Conservation (phyloP, 2,888 invertebrate species). For the Myopa testacea region DNA sequence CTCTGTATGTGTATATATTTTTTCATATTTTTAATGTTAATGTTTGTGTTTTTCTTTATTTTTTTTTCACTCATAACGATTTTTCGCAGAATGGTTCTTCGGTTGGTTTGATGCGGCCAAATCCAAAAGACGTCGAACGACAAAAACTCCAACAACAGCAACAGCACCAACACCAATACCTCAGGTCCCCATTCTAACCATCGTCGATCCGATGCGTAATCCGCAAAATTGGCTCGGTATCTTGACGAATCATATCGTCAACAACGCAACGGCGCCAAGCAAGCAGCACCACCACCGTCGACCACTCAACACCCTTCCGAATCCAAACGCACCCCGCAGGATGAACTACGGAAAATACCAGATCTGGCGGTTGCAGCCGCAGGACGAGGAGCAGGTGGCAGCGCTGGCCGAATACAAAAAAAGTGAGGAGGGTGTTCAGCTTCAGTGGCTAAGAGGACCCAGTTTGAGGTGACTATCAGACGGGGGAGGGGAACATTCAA, state of each 20-base stretch:
- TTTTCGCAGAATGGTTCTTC: conserved; percentile 69
- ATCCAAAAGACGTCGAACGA: conserved; percentile 52
- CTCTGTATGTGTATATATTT: no score
- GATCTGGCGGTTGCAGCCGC: conserved; percentile 69
- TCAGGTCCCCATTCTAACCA: conserved; percentile 65
- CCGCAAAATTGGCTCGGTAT: conserved; percentile 68
- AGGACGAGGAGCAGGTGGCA: conserved; percentile 67
- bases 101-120: conserved; percentile 69
- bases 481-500: not conserved
- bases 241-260: conserved; percentile 65
- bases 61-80: not conserved
- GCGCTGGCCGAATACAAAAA: conserved; percentile 68
- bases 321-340: conserved; percentile 53
- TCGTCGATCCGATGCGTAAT: conserved; percentile 65
- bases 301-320: conserved; percentile 42
- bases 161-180: conserved; percentile 60
- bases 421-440: conserved; percentile 69
- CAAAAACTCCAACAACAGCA: conserved; percentile 56
- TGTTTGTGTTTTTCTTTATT: conserved; percentile 1
- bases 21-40: no score
- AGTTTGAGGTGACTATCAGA: conserved; percentile 63
- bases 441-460: conserved; percentile 74
- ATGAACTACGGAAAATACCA: conserved; percentile 70
- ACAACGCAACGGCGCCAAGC: conserved; percentile 55
- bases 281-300: conserved; percentile 44